phyloP scores from a whole-genome alignment of 2,797 vertebrate species.

The Crenichthys baileyi region DNA sequence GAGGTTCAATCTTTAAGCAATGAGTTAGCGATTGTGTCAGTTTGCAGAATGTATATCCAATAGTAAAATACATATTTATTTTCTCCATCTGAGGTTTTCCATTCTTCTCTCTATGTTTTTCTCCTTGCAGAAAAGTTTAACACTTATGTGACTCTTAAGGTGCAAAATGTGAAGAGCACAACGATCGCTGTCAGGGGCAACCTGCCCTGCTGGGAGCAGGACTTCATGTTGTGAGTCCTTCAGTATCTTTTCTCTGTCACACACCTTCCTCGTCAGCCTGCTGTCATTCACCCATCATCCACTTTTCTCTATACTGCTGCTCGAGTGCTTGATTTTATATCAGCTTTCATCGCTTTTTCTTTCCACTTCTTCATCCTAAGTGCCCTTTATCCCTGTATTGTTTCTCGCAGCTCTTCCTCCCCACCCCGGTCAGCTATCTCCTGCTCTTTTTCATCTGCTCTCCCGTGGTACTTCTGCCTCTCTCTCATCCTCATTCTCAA shows the following conservation, averaged over 20 bases:
- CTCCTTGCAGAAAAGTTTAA: conserved; percentile 92
- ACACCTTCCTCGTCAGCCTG: conserved; percentile 22
- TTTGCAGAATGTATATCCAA: not conserved
- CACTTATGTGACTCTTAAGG: conserved; percentile 98
- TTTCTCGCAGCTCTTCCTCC: conserved; percentile 47
- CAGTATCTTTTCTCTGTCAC: conserved; percentile 37
- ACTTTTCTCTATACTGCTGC: conserved; percentile 16
- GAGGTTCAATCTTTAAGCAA: conserved; percentile 32
- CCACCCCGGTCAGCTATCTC: conserved; percentile 30
- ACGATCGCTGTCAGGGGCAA: conserved; percentile 94
- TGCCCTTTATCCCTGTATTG: conserved; percentile 49
- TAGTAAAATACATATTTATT: not conserved
- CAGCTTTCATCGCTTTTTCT: conserved; percentile 23
- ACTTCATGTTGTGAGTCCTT: conserved; percentile 98
- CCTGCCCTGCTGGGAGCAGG: conserved; percentile 97
- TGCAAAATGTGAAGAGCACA: conserved; percentile 99
- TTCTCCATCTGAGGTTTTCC: conserved; percentile 5
- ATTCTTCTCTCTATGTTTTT: conserved; percentile 28
- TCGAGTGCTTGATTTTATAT: conserved; percentile 30
- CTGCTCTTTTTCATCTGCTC: conserved; percentile 54
- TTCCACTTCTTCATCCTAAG: conserved; percentile 40
- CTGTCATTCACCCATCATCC: conserved; percentile 27
- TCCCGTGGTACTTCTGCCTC: conserved; percentile 32
- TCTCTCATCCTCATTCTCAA: conserved; percentile 53
- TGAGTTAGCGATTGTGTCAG: not conserved